Evolutionary conservation across 2,888 invertebrate species (phyloP), one percentile per base, ranked within the genome.

Genomic region (Cephus spinipes): DNA sequence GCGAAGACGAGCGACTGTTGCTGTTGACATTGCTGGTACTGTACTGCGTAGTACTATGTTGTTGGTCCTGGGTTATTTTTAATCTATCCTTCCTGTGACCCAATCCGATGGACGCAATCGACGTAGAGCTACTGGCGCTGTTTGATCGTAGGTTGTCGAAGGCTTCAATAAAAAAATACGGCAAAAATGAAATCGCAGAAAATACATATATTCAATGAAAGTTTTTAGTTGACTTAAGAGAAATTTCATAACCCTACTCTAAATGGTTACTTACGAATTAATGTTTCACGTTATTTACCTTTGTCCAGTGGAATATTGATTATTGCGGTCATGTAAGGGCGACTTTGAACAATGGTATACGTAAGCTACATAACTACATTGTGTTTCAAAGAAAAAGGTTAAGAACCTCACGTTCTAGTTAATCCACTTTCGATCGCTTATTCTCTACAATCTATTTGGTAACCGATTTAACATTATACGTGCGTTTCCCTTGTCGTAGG

Each of bases 341-440:
- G 76, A 71, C 33, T 79, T 79, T 78, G 2, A 23, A 23, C 23
- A 23, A 15, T 9, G 23, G 1, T 55, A 23, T 23, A 55, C 55
- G 9, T 55, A 23, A 40, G 40, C 15, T 40, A 40, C 40, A 4
- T 40, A 55, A 23, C 55, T 55, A 55, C 23, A 55, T 55, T 55
- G 9, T 9, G 55, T 55, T 55, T 55, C 23, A 71, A 71, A 31
- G 79, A 73, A 76, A 77, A 87, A 84, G 90, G 90, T 90, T 85
- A 90, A 90, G 90, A 90, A 90, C 90, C 90, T 90, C 85, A 79
- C 85, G 90, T 80, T 89, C 89, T 81, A 88, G 82, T 90, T 90
- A 81, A 83, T 81, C 81, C 81, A 78, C 80, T 84, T 85, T 85
- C 85, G 85, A 86, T 85, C 84, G 81, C 68, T 23, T 55, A 55